Base-by-base conservation (phyloP, 37 sponge, comb jelly and placozoan genomes). In the Oopsacas minuta region DNA sequence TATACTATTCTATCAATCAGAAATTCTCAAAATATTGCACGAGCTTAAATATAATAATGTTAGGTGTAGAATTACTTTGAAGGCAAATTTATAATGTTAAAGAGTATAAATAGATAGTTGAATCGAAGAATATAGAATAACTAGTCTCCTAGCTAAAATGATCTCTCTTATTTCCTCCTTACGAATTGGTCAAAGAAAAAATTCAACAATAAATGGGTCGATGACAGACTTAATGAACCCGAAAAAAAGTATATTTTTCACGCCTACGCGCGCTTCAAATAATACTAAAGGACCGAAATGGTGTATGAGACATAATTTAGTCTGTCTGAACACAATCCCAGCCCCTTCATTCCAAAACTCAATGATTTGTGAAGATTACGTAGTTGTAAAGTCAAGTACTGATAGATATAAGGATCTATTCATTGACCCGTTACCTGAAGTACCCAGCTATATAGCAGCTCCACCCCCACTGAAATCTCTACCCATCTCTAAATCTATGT, bases 261-360 rank as follows among this genome's bases (percentile, higher is more conserved):
- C 75, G 7, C 75, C 75, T 32, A 42, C 49, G 49, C 22, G 30
- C 22, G 20, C 17, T 3, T n/a, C 75, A 61, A 61, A 61, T 61
- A 61, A 10, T 61, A 61, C 30, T 3, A 61, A 61, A 12, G 75
- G 75, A 25, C 75, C 75, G 17, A 12, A 61, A 12, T 61, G 75
- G 75, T 61, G 75, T n/a, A n/a, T 25, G 22, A 61, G 28, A 61
- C 75, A 61, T 12, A 61, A 12, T 3, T 34, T 61, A 32, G 75
- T 61, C 20, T 61, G 75, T n/a, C 75, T 61, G 30, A 61, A 61
- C 75, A 61, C 75, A 61, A 61, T n/a, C 30, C 75, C 75, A 61
- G 75, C 75, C 28, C 75, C 75, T 61, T 61, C 75, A 32, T 61
- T 61, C 30, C 75, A 61, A 12, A 61, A 61, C 75, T 61, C 75